phyloP scores from a whole-genome alignment of 2,888 invertebrate genomes.

The Chloroclysta siterata region DNA sequence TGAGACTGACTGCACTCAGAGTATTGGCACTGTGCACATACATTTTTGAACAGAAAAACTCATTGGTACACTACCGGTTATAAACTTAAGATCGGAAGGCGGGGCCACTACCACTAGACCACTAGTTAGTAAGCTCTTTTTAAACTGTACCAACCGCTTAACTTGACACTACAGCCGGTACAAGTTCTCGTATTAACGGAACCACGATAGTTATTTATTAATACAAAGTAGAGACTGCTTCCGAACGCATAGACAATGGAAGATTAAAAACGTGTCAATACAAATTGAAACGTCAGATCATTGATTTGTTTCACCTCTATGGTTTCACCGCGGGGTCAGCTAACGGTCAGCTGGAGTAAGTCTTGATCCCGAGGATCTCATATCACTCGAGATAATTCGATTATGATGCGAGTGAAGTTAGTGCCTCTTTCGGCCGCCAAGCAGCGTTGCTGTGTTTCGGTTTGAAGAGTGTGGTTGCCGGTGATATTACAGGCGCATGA shows the following conservation, averaged over 20 bases:
- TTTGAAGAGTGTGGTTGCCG: too few relatives aligned
- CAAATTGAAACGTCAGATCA: slow-evolving; percentile 81
- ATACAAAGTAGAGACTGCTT: slow-evolving; percentile 67
- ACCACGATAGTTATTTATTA: slow-evolving; percentile 69
- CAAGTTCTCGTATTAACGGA: slow-evolving; percentile 45
- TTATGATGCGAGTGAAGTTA: background rate
- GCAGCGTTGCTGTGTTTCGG: too few relatives aligned
- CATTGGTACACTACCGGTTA: too few relatives aligned
- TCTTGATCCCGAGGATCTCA: slow-evolving; percentile 41
- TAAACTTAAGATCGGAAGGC: too few relatives aligned
- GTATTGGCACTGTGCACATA: too few relatives aligned
- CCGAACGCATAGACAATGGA: slow-evolving; percentile 78
- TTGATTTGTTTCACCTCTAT: slow-evolving; percentile 73
- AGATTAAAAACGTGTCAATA: slow-evolving; percentile 82
- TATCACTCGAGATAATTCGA: slow-evolving; percentile 5
- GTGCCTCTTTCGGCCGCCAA: too few relatives aligned
- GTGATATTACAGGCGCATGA: too few relatives aligned
- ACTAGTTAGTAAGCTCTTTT: too few relatives aligned
- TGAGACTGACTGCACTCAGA: too few relatives aligned
- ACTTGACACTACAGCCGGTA: background rate
- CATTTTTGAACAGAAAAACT: too few relatives aligned
- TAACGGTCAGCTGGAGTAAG: slow-evolving; percentile 1
- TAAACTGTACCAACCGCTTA: slow-evolving; percentile 8
- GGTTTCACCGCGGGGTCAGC: slow-evolving; percentile 44
- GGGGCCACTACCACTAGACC: too few relatives aligned